These are phyloP conservation scores for Rutpela maculata DNA, from an alignment of 2,888 invertebrate genomes.

Conservation along the genomic window DNA sequence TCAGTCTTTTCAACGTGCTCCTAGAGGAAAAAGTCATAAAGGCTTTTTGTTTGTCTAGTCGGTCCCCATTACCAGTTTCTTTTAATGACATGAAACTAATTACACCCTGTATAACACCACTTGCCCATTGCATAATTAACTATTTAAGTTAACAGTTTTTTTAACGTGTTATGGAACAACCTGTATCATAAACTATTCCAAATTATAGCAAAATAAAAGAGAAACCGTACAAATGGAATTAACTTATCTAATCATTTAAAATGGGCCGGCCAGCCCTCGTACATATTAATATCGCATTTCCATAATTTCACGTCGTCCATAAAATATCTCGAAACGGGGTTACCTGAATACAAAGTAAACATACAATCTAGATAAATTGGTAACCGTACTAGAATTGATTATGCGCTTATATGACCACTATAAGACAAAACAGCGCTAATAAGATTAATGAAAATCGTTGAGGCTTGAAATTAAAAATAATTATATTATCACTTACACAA, in stretches of 20 bases:
- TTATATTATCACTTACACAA: conserved; percentile 37
- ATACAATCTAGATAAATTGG: conserved; percentile 22
- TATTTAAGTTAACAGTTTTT: too few relatives aligned
- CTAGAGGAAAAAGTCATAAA: too few relatives aligned
- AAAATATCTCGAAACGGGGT: conserved; percentile 6
- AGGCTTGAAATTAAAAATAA: conserved; percentile 39
- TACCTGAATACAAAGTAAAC: conserved; percentile 5
- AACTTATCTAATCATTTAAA: background rate
- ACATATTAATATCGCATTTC: background rate
- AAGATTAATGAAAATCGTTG: conserved; percentile 34
- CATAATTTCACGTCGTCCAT: background rate
- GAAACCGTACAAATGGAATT: background rate
- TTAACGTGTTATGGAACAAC: too few relatives aligned
- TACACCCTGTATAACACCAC: too few relatives aligned
- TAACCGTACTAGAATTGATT: conserved; percentile 4
- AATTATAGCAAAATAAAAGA: background rate
- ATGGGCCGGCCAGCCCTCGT: background rate
- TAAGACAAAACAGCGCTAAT: conserved; percentile 24
- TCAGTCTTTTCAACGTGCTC: too few relatives aligned
- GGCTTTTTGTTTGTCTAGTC: too few relatives aligned
- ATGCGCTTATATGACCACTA: conserved; percentile 7
- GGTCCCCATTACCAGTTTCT: too few relatives aligned
- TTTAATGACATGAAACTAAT: too few relatives aligned
- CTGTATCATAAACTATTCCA: too few relatives aligned
- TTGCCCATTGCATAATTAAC: too few relatives aligned